Evolutionary conservation across 2,113 vertebrate species (phyloP).

Genomic region (Tachycineta bicolor): DNA sequence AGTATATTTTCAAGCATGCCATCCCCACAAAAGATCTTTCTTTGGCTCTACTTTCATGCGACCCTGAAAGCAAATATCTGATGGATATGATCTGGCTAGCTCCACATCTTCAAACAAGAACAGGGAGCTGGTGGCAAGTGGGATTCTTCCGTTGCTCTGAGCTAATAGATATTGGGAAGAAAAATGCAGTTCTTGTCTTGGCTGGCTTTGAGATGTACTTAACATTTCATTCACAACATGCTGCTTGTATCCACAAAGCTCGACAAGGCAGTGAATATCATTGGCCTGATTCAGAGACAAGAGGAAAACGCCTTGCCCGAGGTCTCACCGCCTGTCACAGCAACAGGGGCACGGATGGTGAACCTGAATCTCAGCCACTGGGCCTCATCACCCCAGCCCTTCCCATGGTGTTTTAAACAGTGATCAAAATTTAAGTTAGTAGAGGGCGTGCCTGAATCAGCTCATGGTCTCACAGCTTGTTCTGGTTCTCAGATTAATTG

Average conservation of each 20-base stretch:
- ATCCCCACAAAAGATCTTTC: conserved; percentile 54
- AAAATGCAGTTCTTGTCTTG: conserved; percentile 64
- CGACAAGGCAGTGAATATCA: conserved; percentile 14
- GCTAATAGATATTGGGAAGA: conserved; percentile 58
- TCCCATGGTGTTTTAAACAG: neutral
- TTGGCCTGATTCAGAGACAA: neutral
- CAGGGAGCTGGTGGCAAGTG: conserved; percentile 44
- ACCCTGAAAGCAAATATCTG: conserved; percentile 64
- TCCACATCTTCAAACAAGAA: conserved; percentile 55
- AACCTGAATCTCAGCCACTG: neutral
- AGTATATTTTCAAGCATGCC: conserved; percentile 52
- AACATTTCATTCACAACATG: conserved; percentile 61
- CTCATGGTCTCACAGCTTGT: conserved; percentile 13
- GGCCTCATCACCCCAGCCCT: neutral
- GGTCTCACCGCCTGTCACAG: neutral
- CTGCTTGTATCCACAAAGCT: conserved; percentile 46
- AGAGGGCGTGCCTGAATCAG: neutral
- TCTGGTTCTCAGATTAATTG: conserved; percentile 3
- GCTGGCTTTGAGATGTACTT: conserved; percentile 60
- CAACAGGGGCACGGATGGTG: accelerated
- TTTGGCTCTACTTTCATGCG: neutral
- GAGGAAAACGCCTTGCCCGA: neutral
- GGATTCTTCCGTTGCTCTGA: conserved; percentile 62
- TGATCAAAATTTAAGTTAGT: conserved; percentile 23
- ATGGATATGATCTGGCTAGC: conserved; percentile 48